Evolutionary conservation across 2,797 vertebrate genomes (phyloP).

Genomic region (Lithobates sylvaticus): DNA sequence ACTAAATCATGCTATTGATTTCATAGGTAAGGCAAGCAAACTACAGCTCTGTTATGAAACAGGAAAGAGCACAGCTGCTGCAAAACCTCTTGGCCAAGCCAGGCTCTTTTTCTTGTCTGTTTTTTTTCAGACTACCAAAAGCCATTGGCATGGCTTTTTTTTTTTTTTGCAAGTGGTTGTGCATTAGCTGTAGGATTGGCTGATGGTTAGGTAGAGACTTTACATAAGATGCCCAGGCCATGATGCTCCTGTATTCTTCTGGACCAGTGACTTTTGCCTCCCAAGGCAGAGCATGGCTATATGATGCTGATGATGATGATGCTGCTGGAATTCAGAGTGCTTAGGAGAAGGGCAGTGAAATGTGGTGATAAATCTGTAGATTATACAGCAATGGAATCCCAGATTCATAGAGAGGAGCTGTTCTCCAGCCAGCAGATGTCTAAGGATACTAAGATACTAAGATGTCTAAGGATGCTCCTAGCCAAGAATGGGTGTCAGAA

Average conservation of each 20-base stretch:
- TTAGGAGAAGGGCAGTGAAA: constrained; percentile 7
- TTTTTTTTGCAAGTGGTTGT: neutral
- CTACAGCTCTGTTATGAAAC: neutral
- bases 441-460: constrained; percentile 15
- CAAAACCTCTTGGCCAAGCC: constrained; percentile 27
- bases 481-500: constrained; percentile 2
- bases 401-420: neutral
- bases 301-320: neutral
- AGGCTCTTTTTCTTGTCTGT: neutral
- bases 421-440: neutral
- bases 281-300: neutral
- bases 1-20: neutral
- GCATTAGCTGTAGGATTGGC: constrained; percentile 8
- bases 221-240: constrained; percentile 4
- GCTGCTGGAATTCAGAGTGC: constrained; percentile 5
- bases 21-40: neutral
- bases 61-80: constrained; percentile 5
- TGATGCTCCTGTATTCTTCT: neutral
- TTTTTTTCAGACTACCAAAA: neutral
- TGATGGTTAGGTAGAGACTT: constrained; percentile 10
- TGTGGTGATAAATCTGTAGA: neutral
- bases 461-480: constrained; percentile 13
- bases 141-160: neutral
- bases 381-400: neutral
- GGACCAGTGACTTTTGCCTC: constrained; percentile 15